A percentile compares a stretch with the other conserved stretches of the same genome.
These are phyloP conservation scores for Chromoteleia sp. DNA, from an alignment of 2,888 invertebrate genomes.

Conservation along the genomic window DNA sequence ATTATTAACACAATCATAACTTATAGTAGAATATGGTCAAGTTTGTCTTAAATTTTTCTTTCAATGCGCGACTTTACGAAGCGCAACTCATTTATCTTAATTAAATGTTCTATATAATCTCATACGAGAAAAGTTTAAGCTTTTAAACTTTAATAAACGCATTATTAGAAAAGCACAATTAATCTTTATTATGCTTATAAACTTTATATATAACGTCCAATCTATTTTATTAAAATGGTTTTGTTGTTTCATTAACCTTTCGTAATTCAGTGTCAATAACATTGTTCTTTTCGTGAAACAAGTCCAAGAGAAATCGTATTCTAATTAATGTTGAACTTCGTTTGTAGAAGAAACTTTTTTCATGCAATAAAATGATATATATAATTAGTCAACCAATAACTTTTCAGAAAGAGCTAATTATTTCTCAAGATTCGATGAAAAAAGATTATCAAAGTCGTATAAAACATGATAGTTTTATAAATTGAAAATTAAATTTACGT, in stretches of 20 bases:
- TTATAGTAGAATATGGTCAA: no score
- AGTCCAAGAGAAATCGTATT: slow-evolving; percentile 10
- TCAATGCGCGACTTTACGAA: not conserved
- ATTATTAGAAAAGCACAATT: slow-evolving; percentile 24
- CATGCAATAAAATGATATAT: not conserved
- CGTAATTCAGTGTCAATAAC: slow-evolving; percentile 38
- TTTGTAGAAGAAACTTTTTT: not conserved
- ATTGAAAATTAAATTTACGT: no score
- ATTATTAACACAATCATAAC: no score
- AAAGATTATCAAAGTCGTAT: no score
- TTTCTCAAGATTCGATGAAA: not conserved
- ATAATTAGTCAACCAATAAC: no score
- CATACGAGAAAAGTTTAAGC: not conserved
- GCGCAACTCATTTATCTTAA: slow-evolving; percentile 23
- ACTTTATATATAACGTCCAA: slow-evolving; percentile 12
- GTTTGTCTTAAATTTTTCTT: slow-evolving; percentile 3
- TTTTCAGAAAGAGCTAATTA: not conserved
- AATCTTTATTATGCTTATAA: slow-evolving; percentile 3
- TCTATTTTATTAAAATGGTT: slow-evolving; percentile 14
- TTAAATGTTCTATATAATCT: slow-evolving; percentile 2
- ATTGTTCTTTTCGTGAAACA: slow-evolving; percentile 26
- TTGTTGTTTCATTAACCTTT: slow-evolving; percentile 45
- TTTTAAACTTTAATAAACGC: slow-evolving; percentile 18
- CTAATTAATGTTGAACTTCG: slow-evolving; percentile 9
- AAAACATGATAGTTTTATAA: no score